Evolutionary conservation across 2,113 vertebrate species (phyloP).

Genomic region (Myocastor coypus): DNA sequence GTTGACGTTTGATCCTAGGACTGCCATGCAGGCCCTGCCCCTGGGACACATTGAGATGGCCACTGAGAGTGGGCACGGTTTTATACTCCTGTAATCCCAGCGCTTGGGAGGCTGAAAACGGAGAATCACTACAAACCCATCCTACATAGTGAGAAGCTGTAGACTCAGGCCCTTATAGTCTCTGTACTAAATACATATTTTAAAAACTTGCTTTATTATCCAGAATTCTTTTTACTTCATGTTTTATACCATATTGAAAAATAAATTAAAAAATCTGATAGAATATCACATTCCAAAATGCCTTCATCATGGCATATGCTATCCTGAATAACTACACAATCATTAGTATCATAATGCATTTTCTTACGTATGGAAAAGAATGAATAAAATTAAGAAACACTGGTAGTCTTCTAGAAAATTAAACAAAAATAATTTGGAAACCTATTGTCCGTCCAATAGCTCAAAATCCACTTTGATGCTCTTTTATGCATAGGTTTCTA

Average conservation of each 20-base stretch:
- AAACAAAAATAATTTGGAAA: slow-evolving; percentile 24
- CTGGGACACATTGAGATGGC: too few relatives aligned
- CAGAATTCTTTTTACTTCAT: neutral
- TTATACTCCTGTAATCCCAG: too few relatives aligned
- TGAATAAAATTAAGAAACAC: slow-evolving; percentile 12
- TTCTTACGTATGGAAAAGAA: neutral
- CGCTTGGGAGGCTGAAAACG: too few relatives aligned
- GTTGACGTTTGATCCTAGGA: too few relatives aligned
- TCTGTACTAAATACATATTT: neutral
- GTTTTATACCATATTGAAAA: neutral
- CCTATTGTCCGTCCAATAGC: slow-evolving; percentile 38
- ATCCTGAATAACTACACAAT: neutral
- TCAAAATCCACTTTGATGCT: slow-evolving; percentile 44
- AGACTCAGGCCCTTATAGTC: too few relatives aligned
- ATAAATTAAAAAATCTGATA: slow-evolving; percentile 42
- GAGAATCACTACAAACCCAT: too few relatives aligned
- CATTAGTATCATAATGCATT: neutral
- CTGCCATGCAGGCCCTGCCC: too few relatives aligned
- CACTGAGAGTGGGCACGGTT: too few relatives aligned
- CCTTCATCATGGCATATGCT: neutral
- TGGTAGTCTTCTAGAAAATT: slow-evolving; percentile 9
- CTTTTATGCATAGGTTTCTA: slow-evolving; percentile 17
- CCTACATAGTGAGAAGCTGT: too few relatives aligned
- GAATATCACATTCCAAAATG: slow-evolving; percentile 12
- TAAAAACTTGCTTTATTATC: neutral